Conservation (phyloP, 2,113 vertebrate genomes). For the Ictalurus punctatus region DNA sequence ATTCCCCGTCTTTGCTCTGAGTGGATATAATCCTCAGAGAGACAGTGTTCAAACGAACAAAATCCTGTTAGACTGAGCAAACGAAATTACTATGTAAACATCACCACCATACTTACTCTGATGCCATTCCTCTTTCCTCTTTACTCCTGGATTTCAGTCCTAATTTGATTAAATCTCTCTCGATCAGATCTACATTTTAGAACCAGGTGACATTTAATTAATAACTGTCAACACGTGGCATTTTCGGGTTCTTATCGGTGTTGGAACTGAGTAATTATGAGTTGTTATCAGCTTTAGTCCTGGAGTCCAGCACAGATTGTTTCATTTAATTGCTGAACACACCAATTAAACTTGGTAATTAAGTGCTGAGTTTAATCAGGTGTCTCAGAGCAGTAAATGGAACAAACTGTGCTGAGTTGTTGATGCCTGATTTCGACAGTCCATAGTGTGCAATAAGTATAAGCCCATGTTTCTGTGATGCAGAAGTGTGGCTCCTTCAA, state of each 20-base stretch:
- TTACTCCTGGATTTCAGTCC: conserved; percentile 59
- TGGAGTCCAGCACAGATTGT: not conserved
- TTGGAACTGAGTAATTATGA: not conserved
- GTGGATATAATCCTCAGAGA: conserved; percentile 60
- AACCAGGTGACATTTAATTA: not conserved
- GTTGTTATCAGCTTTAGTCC: not conserved
- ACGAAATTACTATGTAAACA: conserved; percentile 70
- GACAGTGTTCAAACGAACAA: conserved; percentile 67
- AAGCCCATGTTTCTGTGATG: not conserved
- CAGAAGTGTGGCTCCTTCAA: too few species aligned
- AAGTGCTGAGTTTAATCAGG: not conserved
- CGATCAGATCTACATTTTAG: not conserved
- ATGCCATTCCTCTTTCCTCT: conserved; percentile 61
- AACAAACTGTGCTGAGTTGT: not conserved
- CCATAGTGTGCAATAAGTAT: not conserved
- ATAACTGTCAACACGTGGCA: not conserved
- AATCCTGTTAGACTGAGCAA: conserved; percentile 68
- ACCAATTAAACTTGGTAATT: not conserved
- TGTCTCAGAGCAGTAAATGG: not conserved
- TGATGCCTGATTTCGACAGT: not conserved
- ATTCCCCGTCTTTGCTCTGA: conserved; percentile 52
- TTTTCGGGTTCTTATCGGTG: not conserved
- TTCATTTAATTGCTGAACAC: not conserved
- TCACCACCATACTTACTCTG: conserved; percentile 58
- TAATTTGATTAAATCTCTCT: not conserved